Base-by-base conservation (phyloP, 1,140 invertebrate genomes). In the Eumaeus atala region DNA sequence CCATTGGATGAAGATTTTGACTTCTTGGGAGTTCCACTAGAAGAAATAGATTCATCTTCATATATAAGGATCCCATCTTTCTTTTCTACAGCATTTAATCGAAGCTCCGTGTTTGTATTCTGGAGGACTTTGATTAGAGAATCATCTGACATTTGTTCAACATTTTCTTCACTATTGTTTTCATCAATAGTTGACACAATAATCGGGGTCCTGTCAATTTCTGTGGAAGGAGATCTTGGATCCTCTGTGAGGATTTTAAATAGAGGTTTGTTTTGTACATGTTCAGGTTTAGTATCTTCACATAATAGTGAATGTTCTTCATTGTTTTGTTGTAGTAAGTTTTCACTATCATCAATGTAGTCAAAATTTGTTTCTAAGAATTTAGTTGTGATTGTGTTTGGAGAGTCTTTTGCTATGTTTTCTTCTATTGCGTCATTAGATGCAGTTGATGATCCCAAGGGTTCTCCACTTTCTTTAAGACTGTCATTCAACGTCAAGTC, bases 321-420 rank as follows among this genome's bases (percentile, higher is more conserved):
- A 66, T 72, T 65, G 61, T 54, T 70, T 21, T 73, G 72, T 65
- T 76, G 70, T 64, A 69, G 66, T 54, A 63, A 69, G 8, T 76
- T 70, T 51, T 66, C 65, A 36, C 67, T 64, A 66, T 33, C 60
- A 56, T 88, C 85, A 18, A 79, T 52, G 79, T 77, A 88, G 48
- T 88, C 87, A 76, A 88, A 87, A 70, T 88, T 85, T 47, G 87
- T 88, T 74, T 88, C 86, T 53, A 88, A 66, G 37, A 88, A 69
- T 58, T 66, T 58, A 51, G 52, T 70, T 37, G 69, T 71, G 62
- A 72, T 70, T 9, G 63, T 53, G 58, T 17, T 48, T 34, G 42
- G 62, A 54, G 35, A 44, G 47, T 52, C 64, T 49, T 62, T 64
- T 18, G 67, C 72, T n/a, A 77, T 76, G 50, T 77, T 65, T 40